A percentile compares a stretch with the other conserved stretches of the same genome.
Conservation (phyloP, 2,888 invertebrate genomes). For the Eristalinus sepulchralis region DNA sequence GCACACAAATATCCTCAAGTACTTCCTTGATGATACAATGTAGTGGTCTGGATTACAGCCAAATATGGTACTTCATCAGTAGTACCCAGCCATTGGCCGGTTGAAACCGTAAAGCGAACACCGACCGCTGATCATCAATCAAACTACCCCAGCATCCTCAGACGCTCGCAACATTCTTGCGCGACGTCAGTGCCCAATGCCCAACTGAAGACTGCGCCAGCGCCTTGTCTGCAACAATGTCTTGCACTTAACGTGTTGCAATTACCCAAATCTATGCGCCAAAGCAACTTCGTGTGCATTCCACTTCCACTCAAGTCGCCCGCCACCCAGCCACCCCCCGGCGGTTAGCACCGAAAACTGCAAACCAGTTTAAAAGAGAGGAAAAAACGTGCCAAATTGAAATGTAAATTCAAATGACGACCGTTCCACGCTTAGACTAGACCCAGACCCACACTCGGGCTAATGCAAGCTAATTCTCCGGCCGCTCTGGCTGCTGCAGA, state of each 20-base stretch:
- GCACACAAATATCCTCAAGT: background rate
- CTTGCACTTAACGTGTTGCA: constrained; percentile 55
- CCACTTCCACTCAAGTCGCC: background rate
- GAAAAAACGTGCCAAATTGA: constrained; percentile 61
- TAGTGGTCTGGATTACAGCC: background rate
- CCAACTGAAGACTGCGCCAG: background rate
- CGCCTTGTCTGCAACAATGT: constrained; percentile 38
- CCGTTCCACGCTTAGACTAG: constrained; percentile 15
- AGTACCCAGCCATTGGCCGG: background rate
- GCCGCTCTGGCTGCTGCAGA: constrained; percentile 12
- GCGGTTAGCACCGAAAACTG: background rate
- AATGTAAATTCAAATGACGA: constrained; percentile 44
- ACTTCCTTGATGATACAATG: background rate
- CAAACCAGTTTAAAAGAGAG: constrained; percentile 56
- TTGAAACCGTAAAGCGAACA: background rate
- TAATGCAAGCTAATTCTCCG: constrained; percentile 64
- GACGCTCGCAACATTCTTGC: background rate
- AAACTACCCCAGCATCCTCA: background rate
- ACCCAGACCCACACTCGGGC: constrained; percentile 17
- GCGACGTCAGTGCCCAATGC: background rate
- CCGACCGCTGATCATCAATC: background rate
- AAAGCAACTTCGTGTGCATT: constrained; percentile 21
- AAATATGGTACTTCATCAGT: background rate
- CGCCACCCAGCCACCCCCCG: background rate
- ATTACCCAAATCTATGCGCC: constrained; percentile 43